Evolutionary conservation across 2,113 vertebrate species (phyloP), one percentile per base, ranked within the genome.

Genomic region (Acrocephalus kingi): DNA sequence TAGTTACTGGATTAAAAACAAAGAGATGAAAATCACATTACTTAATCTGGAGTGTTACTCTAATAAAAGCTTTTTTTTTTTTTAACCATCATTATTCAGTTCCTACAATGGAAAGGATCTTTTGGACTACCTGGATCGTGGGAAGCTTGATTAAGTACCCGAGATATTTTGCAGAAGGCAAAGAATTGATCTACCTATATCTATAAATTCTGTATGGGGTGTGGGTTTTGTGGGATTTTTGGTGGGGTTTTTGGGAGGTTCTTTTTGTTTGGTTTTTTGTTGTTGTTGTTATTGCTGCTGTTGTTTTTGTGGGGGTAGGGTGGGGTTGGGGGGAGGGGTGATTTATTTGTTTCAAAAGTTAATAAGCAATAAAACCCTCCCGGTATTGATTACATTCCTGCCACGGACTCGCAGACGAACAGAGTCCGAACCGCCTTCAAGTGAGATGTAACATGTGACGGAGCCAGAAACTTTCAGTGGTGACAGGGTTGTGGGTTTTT

Each of bases 1-100:
- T 95, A 93, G 59, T 69, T 83, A 84, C 61, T n/a, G 85, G 68
- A 63, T 94, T 94, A 90, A 86, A 96, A 96, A 86, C 81, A 90
- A 86, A 96, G 43, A 6, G 27, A 23, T 74, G 72, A 80, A 86
- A 22, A 66, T 68, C 37, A 13, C 54, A 33, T 41, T 75, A 55
- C 11, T 95, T 83, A 46, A 54, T 61, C 51, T 39, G 39, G 22
- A 67, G 21, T n/a, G 37, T 58, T 77, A 63, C 28, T 88, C 51
- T 85, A 94, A 30, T 41, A 94, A 39, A 27, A 63, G 5, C 35
- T 39, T 41, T 58, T 62, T 76, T 85, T 76, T 41, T 35, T 35
- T 35, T 35, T 35, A 35, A 21, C 43, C 24, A 3, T 74, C 41
- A 5, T 86, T 86, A 76, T 83, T 67, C 49, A 61, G 1, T 63